These are phyloP conservation scores for Cyrtonyx montezumae DNA, from an alignment of 2,113 vertebrate genomes.

Conservation along the genomic window DNA sequence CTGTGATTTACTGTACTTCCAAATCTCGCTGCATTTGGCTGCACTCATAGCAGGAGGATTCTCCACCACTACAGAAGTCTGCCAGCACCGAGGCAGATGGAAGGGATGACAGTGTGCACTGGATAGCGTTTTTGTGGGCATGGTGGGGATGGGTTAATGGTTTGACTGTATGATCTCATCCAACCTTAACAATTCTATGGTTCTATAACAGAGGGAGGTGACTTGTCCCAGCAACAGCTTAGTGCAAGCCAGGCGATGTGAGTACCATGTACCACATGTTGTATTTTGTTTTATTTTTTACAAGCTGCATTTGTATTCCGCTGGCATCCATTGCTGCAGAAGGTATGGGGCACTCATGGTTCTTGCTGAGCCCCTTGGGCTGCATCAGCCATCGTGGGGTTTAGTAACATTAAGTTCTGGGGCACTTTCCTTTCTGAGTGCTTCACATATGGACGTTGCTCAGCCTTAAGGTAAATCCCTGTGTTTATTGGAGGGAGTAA, in stretches of 20 bases:
- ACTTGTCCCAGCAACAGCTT: background rate
- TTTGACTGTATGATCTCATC: too few relatives aligned
- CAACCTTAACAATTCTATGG: too few relatives aligned
- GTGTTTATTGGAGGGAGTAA: slow-evolving; percentile 13
- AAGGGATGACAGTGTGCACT: background rate
- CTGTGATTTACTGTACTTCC: background rate
- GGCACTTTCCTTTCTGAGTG: background rate
- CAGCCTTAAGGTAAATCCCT: background rate
- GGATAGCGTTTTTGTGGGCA: background rate
- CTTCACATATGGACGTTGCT: background rate
- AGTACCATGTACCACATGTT: accelerated
- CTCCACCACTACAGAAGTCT: background rate
- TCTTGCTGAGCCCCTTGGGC: background rate
- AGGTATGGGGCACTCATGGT: background rate
- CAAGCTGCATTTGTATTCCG: background rate
- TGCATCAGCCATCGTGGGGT: accelerated
- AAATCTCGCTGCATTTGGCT: background rate
- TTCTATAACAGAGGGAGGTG: too few relatives aligned
- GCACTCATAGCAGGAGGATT: background rate
- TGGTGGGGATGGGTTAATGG: too few relatives aligned
- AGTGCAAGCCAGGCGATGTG: accelerated
- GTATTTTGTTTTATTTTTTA: background rate
- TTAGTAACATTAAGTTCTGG: background rate
- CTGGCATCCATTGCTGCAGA: background rate
- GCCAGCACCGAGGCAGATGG: background rate